Base-by-base conservation (phyloP, 2,888 invertebrate genomes). In the Rhaphigaster nebulosa region DNA sequence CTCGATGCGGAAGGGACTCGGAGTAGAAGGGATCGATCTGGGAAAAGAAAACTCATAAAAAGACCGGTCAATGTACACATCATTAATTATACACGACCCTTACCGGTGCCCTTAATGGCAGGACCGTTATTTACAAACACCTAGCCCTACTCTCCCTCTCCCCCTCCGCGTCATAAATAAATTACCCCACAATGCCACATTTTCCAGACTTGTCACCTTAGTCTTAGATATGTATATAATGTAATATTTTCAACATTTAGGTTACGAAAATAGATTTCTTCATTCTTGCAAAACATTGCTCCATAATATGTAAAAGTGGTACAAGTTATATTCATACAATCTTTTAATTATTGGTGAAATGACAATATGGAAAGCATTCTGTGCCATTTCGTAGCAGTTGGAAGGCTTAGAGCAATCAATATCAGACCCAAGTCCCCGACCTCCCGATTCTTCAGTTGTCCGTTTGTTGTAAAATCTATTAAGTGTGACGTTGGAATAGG, bases 41-140 rank as follows among this genome's bases (percentile, higher is more conserved):
- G 41, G n/a, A 84, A 84, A 45, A 84, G 84, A 84, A 84, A 84
- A 84, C 84, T 84, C 84, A 45, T 84, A 84, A 84, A 84, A 84
- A 41, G 84, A 84, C 45, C 84, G 84, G 84, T 45, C 84, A 84
- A 84, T 84, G 84, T 84, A 84, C 84, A 84, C 84, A 84, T 84
- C 84, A 84, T 84, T 84, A 84, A 84, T 84, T 84, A 84, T 84
- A 45, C 84, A 84, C 84, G 45, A 12, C 84, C 84, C 84, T 84
- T 84, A 84, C 84, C n/a, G 45, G 41, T 84, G 84, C 18, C 84
- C 84, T 84, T 84, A 84, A 84, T 45, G 41, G 45, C 84, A n/a
- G 45, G 84, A 26, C 84, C 41, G 26, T 84, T 84, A 84, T 84
- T 84, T 45, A 84, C 84, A 84, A 84, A 84, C 84, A 84, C 45